Evolutionary conservation across 2,797 vertebrate genomes (phyloP).

Genomic region (Petrocephalus sullivani): DNA sequence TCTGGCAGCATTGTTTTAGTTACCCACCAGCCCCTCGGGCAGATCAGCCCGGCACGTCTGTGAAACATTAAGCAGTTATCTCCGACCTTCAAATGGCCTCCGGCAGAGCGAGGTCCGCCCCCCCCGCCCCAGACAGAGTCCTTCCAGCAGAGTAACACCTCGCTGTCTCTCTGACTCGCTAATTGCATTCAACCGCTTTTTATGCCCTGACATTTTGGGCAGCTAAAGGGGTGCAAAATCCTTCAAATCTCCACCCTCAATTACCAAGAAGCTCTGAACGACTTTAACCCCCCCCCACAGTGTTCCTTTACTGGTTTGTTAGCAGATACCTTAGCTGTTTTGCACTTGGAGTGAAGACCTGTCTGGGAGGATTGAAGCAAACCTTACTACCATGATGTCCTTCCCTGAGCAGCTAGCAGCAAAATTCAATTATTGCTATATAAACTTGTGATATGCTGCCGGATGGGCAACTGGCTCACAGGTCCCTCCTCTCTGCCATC

Average conservation of each 20-base stretch:
- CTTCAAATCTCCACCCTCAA: not conserved
- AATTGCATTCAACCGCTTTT: not conserved
- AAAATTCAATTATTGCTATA: conserved; percentile 3
- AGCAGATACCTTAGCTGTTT: not conserved
- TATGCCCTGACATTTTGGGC: not conserved
- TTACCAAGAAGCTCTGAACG: not conserved
- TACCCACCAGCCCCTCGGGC: not conserved
- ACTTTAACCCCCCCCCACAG: not conserved
- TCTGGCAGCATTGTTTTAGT: not conserved
- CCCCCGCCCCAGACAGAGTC: not conserved
- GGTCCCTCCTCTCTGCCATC: not conserved
- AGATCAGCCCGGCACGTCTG: not conserved
- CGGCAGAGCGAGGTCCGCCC: not conserved
- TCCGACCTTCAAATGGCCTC: not conserved
- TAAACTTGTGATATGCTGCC: not conserved
- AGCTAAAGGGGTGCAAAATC: not conserved
- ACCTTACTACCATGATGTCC: not conserved
- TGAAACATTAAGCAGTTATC: conserved; percentile 6
- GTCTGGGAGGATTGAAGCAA: not conserved
- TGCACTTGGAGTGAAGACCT: not conserved
- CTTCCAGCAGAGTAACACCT: not conserved
- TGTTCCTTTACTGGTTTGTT: not conserved
- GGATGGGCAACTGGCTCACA: not conserved
- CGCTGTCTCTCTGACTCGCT: not conserved
- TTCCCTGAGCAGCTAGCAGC: not conserved